phyloP scores from a whole-genome alignment of 2,113 vertebrate species.

The Oceanodroma tethys region DNA sequence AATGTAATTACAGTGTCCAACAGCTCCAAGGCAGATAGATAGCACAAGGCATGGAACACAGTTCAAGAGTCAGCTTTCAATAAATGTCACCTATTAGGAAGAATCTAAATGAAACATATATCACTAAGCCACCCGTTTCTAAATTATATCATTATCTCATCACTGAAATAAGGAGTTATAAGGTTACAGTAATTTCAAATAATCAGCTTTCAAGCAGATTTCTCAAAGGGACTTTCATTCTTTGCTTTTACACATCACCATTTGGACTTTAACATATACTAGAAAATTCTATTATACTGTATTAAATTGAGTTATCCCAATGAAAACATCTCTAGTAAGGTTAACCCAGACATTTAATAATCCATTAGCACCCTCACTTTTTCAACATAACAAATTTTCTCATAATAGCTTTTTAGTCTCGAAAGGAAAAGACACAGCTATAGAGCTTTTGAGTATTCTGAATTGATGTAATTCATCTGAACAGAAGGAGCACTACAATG shows the following conservation, averaged over 20 bases:
- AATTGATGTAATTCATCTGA: not conserved
- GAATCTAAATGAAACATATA: constrained; percentile 17
- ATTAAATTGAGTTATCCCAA: constrained; percentile 53
- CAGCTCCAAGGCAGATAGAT: constrained; percentile 44
- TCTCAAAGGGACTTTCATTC: constrained; percentile 25
- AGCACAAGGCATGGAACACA: not conserved
- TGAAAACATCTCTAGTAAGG: constrained; percentile 46
- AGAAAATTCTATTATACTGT: constrained; percentile 36
- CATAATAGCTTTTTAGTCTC: constrained; percentile 7
- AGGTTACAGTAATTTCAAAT: constrained; percentile 16
- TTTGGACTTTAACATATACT: constrained; percentile 14
- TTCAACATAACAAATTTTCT: constrained; percentile 14
- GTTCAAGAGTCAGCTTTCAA: constrained; percentile 40
- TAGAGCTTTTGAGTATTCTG: not conserved
- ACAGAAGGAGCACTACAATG: not conserved
- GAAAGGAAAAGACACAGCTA: not conserved
- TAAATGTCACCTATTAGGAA: constrained; percentile 36
- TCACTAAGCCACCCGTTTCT: not conserved
- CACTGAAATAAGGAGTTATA: not conserved
- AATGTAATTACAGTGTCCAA: constrained; percentile 61
- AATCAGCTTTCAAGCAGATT: constrained; percentile 12
- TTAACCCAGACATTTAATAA: constrained; percentile 55
- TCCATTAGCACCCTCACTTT: constrained; percentile 45
- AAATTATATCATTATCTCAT: constrained; percentile 5
- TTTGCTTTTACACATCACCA: not conserved